Evolutionary conservation across 2,113 vertebrate genomes (phyloP).

Genomic region (Mionectes macconnelli): DNA sequence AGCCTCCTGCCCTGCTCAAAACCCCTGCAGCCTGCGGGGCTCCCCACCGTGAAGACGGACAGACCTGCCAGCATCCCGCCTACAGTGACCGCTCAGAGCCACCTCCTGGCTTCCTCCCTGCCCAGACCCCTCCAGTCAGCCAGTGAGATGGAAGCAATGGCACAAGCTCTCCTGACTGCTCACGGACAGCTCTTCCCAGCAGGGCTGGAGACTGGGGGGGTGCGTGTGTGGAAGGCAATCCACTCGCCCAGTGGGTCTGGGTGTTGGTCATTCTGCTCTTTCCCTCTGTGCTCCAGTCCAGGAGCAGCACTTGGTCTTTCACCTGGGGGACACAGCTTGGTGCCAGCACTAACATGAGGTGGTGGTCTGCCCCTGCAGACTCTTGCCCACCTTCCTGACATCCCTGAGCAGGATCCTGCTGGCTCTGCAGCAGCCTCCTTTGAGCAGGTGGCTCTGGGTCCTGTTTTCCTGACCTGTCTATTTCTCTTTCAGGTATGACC

Average conservation of each 20-base stretch:
- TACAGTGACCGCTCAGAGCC: background rate
- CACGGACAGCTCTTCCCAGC: background rate
- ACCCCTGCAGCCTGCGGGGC: fast-evolving
- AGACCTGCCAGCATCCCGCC: background rate
- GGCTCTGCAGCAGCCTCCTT: background rate
- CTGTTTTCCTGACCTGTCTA: background rate
- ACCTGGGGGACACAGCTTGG: background rate
- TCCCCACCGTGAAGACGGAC: background rate
- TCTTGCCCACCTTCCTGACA: background rate
- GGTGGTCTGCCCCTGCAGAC: background rate
- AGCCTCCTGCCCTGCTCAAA: background rate
- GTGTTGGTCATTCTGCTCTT: background rate
- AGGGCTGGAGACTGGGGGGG: background rate
- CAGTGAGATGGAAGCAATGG: background rate
- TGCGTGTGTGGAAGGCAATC: background rate
- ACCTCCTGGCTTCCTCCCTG: background rate
- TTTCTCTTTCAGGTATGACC: conserved; percentile 67
- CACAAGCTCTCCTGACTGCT: background rate
- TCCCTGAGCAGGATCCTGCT: background rate
- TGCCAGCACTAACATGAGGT: background rate
- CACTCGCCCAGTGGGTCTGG: background rate
- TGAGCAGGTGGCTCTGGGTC: background rate
- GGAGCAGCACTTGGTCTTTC: background rate
- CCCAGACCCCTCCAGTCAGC: background rate
- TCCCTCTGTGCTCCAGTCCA: background rate